phyloP scores from a whole-genome alignment of 2,888 invertebrate species.

The Slavum lentiscoides region DNA sequence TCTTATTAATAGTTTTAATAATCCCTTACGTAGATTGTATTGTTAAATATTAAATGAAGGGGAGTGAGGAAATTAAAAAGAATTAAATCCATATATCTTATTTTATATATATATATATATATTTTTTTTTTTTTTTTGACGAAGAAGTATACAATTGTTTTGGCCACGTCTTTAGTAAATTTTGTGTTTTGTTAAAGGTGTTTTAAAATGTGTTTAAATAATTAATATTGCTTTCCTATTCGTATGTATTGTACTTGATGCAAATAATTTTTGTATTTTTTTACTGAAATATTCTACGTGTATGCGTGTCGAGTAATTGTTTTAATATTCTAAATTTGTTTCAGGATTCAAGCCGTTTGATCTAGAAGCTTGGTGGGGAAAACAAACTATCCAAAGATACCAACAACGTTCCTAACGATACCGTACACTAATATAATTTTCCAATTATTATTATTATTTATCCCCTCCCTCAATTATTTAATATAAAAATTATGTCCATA shows the following conservation, averaged over 20 bases:
- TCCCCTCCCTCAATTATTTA: constrained; percentile 3
- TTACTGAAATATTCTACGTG: background rate
- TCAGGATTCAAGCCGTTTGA: constrained; percentile 50
- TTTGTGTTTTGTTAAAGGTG: background rate
- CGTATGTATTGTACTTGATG: background rate
- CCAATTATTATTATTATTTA: background rate
- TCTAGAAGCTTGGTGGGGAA: constrained; percentile 50
- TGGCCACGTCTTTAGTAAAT: background rate
- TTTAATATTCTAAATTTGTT: constrained; percentile 8
- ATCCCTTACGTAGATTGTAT: no score
- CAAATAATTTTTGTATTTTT: background rate
- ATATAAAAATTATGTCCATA: constrained; percentile 14
- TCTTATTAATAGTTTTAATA: no score
- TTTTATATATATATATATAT: no score
- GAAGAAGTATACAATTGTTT: background rate
- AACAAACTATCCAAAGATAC: constrained; percentile 47
- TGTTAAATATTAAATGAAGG: no score
- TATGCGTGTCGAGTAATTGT: background rate
- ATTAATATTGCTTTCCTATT: background rate
- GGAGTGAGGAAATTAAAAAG: no score
- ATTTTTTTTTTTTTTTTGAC: no score
- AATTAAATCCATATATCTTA: no score
- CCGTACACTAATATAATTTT: constrained; percentile 14
- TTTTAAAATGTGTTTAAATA: background rate
- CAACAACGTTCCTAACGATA: constrained; percentile 51